These are phyloP conservation scores for Cyanocitta stelleri DNA, from an alignment of 2,113 vertebrate genomes.

Conservation along the genomic window DNA sequence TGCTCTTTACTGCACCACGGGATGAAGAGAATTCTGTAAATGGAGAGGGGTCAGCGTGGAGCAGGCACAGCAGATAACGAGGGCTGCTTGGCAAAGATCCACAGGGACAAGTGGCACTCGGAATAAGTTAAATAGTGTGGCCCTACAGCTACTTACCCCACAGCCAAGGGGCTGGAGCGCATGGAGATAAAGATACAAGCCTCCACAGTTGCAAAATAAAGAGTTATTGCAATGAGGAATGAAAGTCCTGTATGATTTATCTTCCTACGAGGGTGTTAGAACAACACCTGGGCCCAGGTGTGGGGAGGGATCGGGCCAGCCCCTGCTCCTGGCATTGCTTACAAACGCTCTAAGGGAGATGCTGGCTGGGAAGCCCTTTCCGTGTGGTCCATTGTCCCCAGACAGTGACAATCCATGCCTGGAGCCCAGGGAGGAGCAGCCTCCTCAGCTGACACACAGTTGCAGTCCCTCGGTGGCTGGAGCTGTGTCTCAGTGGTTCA, in stretches of 20 bases:
- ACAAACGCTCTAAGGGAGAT: background rate
- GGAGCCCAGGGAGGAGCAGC: background rate
- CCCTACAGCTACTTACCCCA: slow-evolving; percentile 42
- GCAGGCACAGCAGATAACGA: background rate
- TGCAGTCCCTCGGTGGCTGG: background rate
- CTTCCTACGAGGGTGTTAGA: slow-evolving; percentile 44
- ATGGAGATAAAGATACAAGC: slow-evolving; percentile 40
- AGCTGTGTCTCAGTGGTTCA: slow-evolving; percentile 63
- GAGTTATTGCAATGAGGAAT: slow-evolving; percentile 45
- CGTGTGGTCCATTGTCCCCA: background rate
- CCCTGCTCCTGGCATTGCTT: background rate
- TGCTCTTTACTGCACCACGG: background rate
- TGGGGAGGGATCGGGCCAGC: background rate
- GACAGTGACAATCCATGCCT: background rate
- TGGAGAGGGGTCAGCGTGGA: slow-evolving; percentile 1
- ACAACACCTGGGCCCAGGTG: background rate
- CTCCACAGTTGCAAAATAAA: slow-evolving; percentile 14
- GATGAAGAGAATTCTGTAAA: background rate
- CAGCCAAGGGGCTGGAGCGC: slow-evolving; percentile 40
- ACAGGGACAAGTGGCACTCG: background rate
- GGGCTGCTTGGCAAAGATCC: slow-evolving; percentile 24
- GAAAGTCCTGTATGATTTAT: slow-evolving; percentile 3
- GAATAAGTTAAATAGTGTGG: slow-evolving; percentile 72
- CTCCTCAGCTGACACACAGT: background rate
- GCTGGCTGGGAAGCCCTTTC: background rate